Evolutionary conservation across 2,888 invertebrate species (phyloP), one percentile per base, ranked within the genome.

Genomic region (Iselma pallidipennis): DNA sequence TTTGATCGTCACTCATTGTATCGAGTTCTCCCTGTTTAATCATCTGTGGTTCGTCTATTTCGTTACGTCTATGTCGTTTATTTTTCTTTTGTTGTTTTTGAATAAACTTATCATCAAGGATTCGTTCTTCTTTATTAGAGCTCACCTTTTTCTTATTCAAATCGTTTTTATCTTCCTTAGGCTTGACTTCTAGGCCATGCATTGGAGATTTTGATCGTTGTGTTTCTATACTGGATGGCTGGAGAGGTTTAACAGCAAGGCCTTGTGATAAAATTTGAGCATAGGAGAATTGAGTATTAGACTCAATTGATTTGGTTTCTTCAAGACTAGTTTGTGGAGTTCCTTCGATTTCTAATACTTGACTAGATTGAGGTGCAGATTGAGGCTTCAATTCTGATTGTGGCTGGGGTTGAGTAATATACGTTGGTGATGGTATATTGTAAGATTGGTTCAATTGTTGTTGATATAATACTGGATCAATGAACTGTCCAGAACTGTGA

Each of bases 241-340:
- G 86, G 80, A 84, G 80, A 78, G 82, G 73, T 66, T 78, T 76
- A 37, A 76, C 71, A 49, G 74, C 72, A 66, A 90, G 83, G 31
- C 90, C 90, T 66, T 89, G 86, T 42, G 89, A 87, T 71, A 91
- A 82, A 75, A 90, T 88, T 81, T 89, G 88, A 2, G 90, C 91
- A 76, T 91, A 91, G 0, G 91, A 90, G 72, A 88, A 84, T 65
- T 85, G 74, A 53, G 72, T 66, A 14, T 49, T 31, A 37, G n/a
- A 21, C 10, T 23, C 48, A 45, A 10, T 26, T 23, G 49, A 51
- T 28, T 51, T 50, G 53, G 63, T 58, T 49, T 50, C 33, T 48
- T 23, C 28, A 6, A 12, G 10, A 16, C 25, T 25, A 14, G 49
- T 29, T 52, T 67, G 56, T 55, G 57, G 21, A 26, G 31, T 16